A percentile compares a stretch with the other conserved stretches of the same genome.
These are phyloP conservation scores for Kuschelorhynchus macadamiae DNA, from an alignment of 2,888 invertebrate species.

Conservation along the genomic window DNA sequence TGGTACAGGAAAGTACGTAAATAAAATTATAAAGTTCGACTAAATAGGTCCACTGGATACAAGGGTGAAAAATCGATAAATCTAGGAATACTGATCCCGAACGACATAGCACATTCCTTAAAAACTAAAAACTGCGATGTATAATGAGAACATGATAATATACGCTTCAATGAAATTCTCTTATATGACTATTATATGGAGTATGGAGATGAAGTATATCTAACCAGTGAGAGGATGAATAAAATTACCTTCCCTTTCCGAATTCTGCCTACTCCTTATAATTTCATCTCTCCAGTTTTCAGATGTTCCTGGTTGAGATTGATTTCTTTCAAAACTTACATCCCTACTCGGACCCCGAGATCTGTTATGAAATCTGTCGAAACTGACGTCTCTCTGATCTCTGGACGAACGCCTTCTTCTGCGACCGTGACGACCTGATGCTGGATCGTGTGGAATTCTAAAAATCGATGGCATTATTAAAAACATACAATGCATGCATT, in stretches of 20 bases:
- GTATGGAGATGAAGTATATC: too few relatives aligned
- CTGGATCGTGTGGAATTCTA: slow-evolving; percentile 61
- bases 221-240: too few relatives aligned
- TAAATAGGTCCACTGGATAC: too few relatives aligned
- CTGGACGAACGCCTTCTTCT: slow-evolving; percentile 55
- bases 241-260: slow-evolving; percentile 57
- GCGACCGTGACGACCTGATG: slow-evolving; percentile 46
- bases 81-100: too few relatives aligned
- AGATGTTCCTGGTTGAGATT: slow-evolving; percentile 60
- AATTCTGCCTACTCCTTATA: slow-evolving; percentile 59
- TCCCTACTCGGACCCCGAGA: slow-evolving; percentile 66
- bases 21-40: too few relatives aligned
- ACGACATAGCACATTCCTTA: too few relatives aligned
- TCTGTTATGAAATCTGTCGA: slow-evolving; percentile 60
- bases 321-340: slow-evolving; percentile 68
- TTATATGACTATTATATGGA: too few relatives aligned
- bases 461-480: slow-evolving; percentile 46
- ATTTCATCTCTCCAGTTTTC: slow-evolving; percentile 68
- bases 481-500: neutral
- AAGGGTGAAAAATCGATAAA: too few relatives aligned
- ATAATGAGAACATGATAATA: too few relatives aligned
- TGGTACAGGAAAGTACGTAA: too few relatives aligned
- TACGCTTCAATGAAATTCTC: too few relatives aligned
- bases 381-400: slow-evolving; percentile 63
- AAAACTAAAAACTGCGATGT: too few relatives aligned